Conservation (phyloP, 2,113 vertebrate species). For the Lophura nycthemera region DNA sequence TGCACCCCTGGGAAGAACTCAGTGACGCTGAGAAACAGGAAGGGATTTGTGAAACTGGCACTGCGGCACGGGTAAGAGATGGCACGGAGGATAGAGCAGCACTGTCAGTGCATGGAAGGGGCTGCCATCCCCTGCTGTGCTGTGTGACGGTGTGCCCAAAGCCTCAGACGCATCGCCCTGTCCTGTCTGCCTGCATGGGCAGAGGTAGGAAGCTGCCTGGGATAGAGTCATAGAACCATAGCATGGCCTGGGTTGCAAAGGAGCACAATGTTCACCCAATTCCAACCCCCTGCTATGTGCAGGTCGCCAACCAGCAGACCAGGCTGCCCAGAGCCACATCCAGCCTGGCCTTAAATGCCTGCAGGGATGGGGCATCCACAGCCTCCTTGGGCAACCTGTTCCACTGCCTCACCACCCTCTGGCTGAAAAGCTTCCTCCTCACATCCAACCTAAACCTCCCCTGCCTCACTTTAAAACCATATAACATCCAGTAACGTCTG, state of each 20-base stretch:
- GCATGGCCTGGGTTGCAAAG: no score
- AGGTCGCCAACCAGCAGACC: no score
- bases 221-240: neutral
- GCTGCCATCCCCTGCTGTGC: neutral
- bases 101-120: fast-evolving
- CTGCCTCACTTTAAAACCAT: no score
- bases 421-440: no score
- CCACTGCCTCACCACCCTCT: no score
- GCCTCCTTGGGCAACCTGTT: no score
- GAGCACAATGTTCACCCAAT: no score
- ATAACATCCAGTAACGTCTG: no score
- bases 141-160: neutral
- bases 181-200: neutral
- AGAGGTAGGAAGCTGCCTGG: neutral
- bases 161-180: fast-evolving
- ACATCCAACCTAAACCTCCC: no score
- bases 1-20: conserved; percentile 87
- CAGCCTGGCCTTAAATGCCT: neutral
- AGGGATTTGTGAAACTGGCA: conserved; percentile 93
- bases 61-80: conserved; percentile 88
- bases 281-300: no score
- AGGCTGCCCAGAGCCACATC: no score
- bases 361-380: neutral
- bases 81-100: fast-evolving
- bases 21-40: conserved; percentile 89